Conservation (phyloP, 64 coral and sea anemone species). For the Pocillopora damicornis region DNA sequence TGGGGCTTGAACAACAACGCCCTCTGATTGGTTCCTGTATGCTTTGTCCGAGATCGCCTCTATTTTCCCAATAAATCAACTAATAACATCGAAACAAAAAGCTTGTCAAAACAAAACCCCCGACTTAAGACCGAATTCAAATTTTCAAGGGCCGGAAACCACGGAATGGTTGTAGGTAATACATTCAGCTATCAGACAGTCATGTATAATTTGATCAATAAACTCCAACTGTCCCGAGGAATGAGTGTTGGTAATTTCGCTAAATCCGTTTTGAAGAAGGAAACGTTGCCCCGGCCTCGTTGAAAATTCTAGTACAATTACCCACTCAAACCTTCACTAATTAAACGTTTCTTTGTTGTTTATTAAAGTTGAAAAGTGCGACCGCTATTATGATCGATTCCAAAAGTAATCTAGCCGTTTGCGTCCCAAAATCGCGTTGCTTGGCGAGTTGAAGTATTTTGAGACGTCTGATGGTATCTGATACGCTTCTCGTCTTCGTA, state of each 20-base stretch:
- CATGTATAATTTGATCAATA: constrained; percentile 33
- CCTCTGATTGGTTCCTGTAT: constrained; percentile 65
- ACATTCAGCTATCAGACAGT: constrained; percentile 37
- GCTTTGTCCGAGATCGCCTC: constrained; percentile 64
- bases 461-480: not conserved
- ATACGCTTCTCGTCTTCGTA: not conserved
- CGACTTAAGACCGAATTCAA: constrained; percentile 69
- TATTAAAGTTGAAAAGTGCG: constrained; percentile 81
- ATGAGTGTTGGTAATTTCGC: constrained; percentile 3
- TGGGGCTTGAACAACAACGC: constrained; percentile 37
- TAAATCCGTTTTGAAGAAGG: constrained; percentile 19
- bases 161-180: constrained; percentile 50
- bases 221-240: constrained; percentile 10
- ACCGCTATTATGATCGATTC: not conserved
- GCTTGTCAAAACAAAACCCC: constrained; percentile 89
- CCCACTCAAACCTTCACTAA: constrained; percentile 40
- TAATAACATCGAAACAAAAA: constrained; percentile 64
- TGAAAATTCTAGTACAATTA: constrained; percentile 63
- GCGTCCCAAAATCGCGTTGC: not conserved
- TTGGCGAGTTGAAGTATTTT: too few relatives aligned
- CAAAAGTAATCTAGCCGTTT: constrained; percentile 4
- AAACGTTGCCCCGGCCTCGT: constrained; percentile 9
- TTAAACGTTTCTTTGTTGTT: constrained; percentile 94
- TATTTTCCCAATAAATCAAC: constrained; percentile 86
- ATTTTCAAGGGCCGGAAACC: constrained; percentile 82